phyloP scores from a whole-genome alignment of 2,113 vertebrate species.

The Tyto alba region DNA sequence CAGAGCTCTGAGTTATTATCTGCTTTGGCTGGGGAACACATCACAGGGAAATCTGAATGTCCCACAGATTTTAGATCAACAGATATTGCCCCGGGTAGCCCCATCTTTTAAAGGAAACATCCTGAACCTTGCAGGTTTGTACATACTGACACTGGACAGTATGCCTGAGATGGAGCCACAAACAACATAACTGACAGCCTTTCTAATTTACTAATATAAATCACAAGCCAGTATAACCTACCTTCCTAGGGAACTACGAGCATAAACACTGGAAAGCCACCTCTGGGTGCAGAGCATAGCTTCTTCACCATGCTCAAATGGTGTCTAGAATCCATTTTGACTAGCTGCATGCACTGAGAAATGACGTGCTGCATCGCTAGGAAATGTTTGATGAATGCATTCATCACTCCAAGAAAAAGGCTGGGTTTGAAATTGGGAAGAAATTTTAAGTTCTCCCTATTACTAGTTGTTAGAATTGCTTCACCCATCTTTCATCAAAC shows the following conservation, averaged over 20 bases:
- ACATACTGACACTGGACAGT: neutral
- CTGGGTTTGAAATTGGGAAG: neutral
- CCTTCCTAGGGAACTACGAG: neutral
- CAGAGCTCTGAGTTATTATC: neutral
- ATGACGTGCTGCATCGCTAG: neutral
- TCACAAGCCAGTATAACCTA: neutral
- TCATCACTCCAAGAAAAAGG: neutral
- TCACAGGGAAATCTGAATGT: neutral
- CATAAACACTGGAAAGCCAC: neutral
- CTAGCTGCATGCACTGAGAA: neutral
- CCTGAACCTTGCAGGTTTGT: neutral
- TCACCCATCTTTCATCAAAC: neutral
- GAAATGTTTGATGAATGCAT: neutral
- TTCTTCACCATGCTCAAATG: neutral
- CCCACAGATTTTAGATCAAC: neutral
- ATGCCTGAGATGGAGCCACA: neutral
- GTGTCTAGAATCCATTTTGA: neutral
- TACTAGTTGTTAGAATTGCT: neutral
- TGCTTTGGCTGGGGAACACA: neutral
- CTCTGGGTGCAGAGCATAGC: neutral
- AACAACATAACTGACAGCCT: no score
- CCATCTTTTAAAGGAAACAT: neutral
- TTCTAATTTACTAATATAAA: neutral
- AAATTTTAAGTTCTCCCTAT: neutral
- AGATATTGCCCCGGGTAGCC: neutral